A percentile compares a stretch with the other conserved stretches of the same genome.
These are phyloP conservation scores for Morelia viridis DNA, from an alignment of 2,797 vertebrate genomes.

Conservation along the genomic window DNA sequence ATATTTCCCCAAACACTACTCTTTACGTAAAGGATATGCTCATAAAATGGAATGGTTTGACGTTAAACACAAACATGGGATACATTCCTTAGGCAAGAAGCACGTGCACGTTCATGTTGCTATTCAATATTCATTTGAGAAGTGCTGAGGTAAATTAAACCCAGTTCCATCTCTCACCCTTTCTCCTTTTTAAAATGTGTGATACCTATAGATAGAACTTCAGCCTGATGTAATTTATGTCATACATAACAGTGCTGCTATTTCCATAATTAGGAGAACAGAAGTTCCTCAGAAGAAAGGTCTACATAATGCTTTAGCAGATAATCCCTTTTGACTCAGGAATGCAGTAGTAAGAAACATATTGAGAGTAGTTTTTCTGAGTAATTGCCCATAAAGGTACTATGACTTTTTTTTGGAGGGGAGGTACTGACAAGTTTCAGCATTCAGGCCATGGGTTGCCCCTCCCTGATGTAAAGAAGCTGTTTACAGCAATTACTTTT, in stretches of 20 bases:
- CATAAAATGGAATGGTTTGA: conserved; percentile 67
- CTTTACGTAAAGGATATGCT: conserved; percentile 61
- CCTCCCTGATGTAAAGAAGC: not conserved
- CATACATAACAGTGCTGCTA: not conserved
- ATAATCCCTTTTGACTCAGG: not conserved
- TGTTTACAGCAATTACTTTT: not conserved
- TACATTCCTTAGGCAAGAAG: conserved; percentile 62
- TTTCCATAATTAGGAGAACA: not conserved
- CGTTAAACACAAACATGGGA: conserved; percentile 65
- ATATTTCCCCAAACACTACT: conserved; percentile 63
- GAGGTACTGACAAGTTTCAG: not conserved
- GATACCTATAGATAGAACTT: not conserved
- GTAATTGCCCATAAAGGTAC: not conserved
- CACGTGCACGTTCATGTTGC: conserved; percentile 26
- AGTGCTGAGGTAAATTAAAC: conserved; percentile 43
- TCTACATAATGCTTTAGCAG: not conserved
- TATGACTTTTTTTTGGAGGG: not conserved
- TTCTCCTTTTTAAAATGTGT: not conserved
- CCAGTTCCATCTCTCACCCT: conserved; percentile 1
- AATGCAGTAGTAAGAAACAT: not conserved
- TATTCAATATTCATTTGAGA: conserved; percentile 64
- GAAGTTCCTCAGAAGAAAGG: not conserved
- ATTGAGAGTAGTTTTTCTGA: not conserved
- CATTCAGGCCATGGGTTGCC: not conserved
- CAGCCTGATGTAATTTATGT: not conserved